Percentiles rank a stretch among this genome's conserved stretches.
These are phyloP conservation scores for Timandra comae DNA, from an alignment of 2,888 invertebrate species.

Conservation along the genomic window DNA sequence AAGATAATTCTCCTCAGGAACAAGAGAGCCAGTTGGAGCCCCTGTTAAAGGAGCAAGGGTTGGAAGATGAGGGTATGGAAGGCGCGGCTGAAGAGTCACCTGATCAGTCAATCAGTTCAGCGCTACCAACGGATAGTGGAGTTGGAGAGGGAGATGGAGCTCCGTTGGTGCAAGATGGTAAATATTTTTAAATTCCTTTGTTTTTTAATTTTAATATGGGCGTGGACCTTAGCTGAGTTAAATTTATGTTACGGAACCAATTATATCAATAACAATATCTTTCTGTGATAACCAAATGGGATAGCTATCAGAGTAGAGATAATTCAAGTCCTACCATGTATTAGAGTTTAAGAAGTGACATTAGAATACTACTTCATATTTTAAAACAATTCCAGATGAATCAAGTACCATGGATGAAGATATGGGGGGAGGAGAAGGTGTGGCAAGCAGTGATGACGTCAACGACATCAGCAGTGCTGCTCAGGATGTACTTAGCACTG, in stretches of 20 bases:
- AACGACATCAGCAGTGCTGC: slow-evolving; percentile 71
- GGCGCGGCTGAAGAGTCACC: slow-evolving; percentile 63
- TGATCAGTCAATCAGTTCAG: slow-evolving; percentile 70
- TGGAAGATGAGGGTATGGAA: slow-evolving; percentile 49
- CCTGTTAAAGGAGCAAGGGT: slow-evolving; percentile 47
- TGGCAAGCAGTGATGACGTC: slow-evolving; percentile 71
- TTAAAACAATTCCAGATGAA: slow-evolving; percentile 44
- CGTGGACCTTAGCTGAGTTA: too few relatives aligned
- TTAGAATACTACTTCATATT: too few relatives aligned
- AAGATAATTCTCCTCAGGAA: slow-evolving; percentile 59
- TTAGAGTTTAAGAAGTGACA: too few relatives aligned
- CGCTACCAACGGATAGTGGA: slow-evolving; percentile 60
- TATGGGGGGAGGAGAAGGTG: slow-evolving; percentile 69
- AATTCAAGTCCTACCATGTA: too few relatives aligned
- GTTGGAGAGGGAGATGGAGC: slow-evolving; percentile 58
- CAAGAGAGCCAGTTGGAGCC: slow-evolving; percentile 53
- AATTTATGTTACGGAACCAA: too few relatives aligned
- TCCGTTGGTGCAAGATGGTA: slow-evolving; percentile 63
- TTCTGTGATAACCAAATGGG: too few relatives aligned
- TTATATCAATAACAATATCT: too few relatives aligned
- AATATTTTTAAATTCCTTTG: too few relatives aligned
- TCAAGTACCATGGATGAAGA: slow-evolving; percentile 74
- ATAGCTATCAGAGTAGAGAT: too few relatives aligned
- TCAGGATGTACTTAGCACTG: slow-evolving; percentile 58
- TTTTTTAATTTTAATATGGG: too few relatives aligned